Base-by-base conservation (phyloP, 2,797 vertebrate species). In the Parambassis ranga region DNA sequence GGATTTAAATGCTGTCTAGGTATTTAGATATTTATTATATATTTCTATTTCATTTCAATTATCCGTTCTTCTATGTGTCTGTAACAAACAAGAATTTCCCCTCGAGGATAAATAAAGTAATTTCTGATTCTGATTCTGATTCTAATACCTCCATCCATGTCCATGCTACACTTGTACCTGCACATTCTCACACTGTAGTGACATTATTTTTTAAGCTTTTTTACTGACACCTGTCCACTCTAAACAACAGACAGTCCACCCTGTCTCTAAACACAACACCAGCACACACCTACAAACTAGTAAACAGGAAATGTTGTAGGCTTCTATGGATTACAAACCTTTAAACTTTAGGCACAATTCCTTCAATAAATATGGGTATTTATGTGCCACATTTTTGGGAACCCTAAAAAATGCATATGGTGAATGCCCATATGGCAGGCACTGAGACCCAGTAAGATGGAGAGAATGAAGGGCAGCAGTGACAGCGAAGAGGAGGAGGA, bases 401-500 rank as follows among this genome's bases (percentile, higher is more conserved):
- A n/a, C n/a, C n/a, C n/a, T n/a, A n/a, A n/a, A n/a, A n/a, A n/a
- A n/a, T n/a, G n/a, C n/a, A n/a, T n/a, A n/a, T n/a, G n/a, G n/a
- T 53, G 4, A 42, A 53, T 22, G 27, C 9, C 47, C 56, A 50
- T 7, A 60, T 9, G 66, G 59, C 67, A 71, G 65, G 65, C 76
- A 61, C 51, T 65, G 65, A 81, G 76, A 82, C 70, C 77, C 48
- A 81, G 78, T 56, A 11, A 69, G 51, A 65, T 43, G 65, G 65
- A 75, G 57, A 65, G 65, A 76, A 58, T 0, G 9, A 74, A 71
- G 61, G 72, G 75, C 57, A 62, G 75, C 18, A 67, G 71, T 83
- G 86, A 88, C 77, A 86, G 72, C 31, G 1, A 48, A 50, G 49
- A 75, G 51, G 38, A 73, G 78, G 73, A 76, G 67, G 59, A 27